Evolutionary conservation across 92 coral and sea anemone genomes (phyloP).

Genomic region (Palythoa caribaeorum): DNA sequence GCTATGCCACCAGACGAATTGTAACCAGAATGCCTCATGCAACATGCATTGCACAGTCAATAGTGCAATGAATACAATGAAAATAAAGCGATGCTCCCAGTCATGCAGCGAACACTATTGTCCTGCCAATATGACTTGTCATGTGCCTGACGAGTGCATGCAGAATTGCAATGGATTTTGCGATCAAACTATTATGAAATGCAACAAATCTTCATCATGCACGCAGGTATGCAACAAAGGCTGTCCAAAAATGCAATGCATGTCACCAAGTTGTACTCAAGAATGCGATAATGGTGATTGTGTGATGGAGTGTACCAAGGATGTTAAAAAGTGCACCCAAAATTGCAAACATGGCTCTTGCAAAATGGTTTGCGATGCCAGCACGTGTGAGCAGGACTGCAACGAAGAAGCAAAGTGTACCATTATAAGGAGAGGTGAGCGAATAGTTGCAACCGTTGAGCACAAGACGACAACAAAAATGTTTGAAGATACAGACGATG

Average conservation of each 20-base stretch:
- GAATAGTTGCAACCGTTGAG: not conserved
- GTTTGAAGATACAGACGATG: not conserved
- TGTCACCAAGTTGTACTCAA: conserved; percentile 17
- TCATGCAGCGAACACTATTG: conserved; percentile 1
- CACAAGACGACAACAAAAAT: not conserved
- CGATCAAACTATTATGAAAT: conserved; percentile 3
- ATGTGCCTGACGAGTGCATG: conserved; percentile 19
- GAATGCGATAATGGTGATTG: conserved; percentile 30
- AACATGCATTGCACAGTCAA: conserved; percentile 25
- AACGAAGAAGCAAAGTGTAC: conserved; percentile 14
- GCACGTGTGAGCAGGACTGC: conserved; percentile 2
- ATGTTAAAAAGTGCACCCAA: conserved; percentile 16
- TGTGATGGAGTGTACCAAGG: conserved; percentile 29
- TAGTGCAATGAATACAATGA: not conserved
- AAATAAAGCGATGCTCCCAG: conserved; percentile 22
- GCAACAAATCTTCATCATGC: conserved; percentile 26
- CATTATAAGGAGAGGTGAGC: conserved; percentile 13
- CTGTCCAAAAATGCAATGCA: conserved; percentile 31
- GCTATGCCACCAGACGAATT: conserved; percentile 16
- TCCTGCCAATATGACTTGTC: conserved; percentile 30
- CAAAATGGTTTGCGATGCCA: conserved; percentile 31
- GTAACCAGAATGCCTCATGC: conserved; percentile 28
- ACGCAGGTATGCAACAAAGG: conserved; percentile 40
- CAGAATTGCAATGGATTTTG: conserved; percentile 29
- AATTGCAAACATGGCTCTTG: conserved; percentile 16